Evolutionary conservation across 1,140 invertebrate species (phyloP).

Genomic region (Thalassaphorura encarpata): DNA sequence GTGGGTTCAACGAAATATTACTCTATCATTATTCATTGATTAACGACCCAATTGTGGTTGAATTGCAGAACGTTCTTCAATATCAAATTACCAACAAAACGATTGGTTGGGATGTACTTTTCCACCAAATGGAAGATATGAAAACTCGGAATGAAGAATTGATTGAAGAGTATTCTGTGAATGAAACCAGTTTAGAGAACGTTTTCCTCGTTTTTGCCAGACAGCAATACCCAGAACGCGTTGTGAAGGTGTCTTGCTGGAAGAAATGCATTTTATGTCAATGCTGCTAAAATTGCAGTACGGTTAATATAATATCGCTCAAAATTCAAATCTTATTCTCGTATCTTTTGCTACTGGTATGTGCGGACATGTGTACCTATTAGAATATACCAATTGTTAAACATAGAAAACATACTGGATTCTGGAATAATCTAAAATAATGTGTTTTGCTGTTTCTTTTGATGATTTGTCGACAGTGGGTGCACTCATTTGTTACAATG

Average conservation of each 20-base stretch:
- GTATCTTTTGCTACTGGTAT: too few relatives aligned
- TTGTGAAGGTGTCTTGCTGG: background rate
- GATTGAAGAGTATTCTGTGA: constrained; percentile 48
- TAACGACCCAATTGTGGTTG: background rate
- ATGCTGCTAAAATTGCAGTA: too few relatives aligned
- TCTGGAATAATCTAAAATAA: too few relatives aligned
- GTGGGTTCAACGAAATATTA: background rate
- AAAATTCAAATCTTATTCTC: too few relatives aligned
- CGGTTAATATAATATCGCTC: too few relatives aligned
- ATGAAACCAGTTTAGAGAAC: constrained; percentile 53
- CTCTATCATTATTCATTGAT: background rate
- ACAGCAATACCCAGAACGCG: constrained; percentile 3
- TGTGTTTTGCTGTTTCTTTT: too few relatives aligned
- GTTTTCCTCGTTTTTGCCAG: constrained; percentile 40
- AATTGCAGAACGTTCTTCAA: constrained; percentile 44
- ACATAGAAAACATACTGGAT: too few relatives aligned
- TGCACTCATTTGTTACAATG: too few relatives aligned
- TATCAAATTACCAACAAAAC: constrained; percentile 41
- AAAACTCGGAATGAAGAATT: constrained; percentile 36
- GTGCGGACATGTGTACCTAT: too few relatives aligned
- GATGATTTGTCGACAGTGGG: too few relatives aligned
- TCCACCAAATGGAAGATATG: constrained; percentile 44
- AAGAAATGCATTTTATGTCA: background rate
- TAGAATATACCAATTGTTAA: too few relatives aligned
- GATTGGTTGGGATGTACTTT: constrained; percentile 43